phyloP scores from a whole-genome alignment of 35 echinoderm and acorn worm species.

The Amphiura filiformis region DNA sequence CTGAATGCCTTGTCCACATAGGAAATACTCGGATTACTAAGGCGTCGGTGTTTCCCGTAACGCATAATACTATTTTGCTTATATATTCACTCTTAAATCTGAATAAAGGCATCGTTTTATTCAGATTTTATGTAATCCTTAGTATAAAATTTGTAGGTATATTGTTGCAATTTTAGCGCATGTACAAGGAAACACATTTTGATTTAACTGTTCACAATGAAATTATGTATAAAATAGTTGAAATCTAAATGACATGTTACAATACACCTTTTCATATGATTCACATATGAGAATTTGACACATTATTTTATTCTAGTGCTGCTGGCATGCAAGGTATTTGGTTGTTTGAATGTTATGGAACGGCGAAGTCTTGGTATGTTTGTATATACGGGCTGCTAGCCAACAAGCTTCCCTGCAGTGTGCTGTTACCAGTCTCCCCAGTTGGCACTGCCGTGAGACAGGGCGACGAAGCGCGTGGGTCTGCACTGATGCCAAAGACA shows the following conservation, averaged over 20 bases:
- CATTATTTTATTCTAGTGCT: neutral
- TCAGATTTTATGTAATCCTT: neutral
- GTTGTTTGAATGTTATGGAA: neutral
- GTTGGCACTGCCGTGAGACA: neutral
- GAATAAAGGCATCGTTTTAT: neutral
- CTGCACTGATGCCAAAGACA: neutral
- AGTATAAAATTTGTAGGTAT: neutral
- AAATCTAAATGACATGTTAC: too few relatives aligned
- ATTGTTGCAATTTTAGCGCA: neutral
- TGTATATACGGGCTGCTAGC: neutral
- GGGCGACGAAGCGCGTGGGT: neutral
- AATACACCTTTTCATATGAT: too few relatives aligned
- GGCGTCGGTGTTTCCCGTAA: neutral
- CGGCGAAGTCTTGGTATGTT: neutral
- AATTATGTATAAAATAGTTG: too few relatives aligned
- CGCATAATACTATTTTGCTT: neutral
- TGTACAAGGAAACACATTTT: neutral
- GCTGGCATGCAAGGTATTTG: neutral
- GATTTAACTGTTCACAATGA: neutral
- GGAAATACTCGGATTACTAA: conserved; percentile 3
- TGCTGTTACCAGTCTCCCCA: neutral
- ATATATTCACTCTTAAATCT: neutral
- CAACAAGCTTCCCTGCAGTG: too few relatives aligned
- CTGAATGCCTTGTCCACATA: neutral
- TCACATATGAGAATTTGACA: neutral